phyloP scores from a whole-genome alignment of 2,888 invertebrate genomes.

The Campoplex capitator region DNA sequence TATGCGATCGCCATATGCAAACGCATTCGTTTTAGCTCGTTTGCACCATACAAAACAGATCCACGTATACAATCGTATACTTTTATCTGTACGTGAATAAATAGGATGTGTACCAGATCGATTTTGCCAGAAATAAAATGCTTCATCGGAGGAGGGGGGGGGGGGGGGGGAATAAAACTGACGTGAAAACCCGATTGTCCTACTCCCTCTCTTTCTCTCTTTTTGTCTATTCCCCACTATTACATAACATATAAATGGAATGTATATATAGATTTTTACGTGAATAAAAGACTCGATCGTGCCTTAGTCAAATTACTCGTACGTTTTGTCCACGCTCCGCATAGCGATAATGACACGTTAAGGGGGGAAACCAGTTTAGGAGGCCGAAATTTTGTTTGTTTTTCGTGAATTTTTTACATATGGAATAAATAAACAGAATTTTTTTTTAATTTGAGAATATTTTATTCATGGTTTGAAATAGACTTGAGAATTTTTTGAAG shows the following conservation, averaged over 20 bases:
- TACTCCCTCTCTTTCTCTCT: slow-evolving; percentile 35
- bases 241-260: slow-evolving; percentile 15
- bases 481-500: too few species aligned
- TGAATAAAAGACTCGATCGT: slow-evolving; percentile 65
- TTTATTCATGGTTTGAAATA: too few species aligned
- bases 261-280: background rate
- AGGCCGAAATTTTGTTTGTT: too few species aligned
- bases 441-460: too few species aligned
- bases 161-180: slow-evolving; percentile 43
- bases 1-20: slow-evolving; percentile 82
- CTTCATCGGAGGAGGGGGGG: slow-evolving; percentile 40
- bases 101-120: slow-evolving; percentile 54
- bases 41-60: slow-evolving; percentile 26
- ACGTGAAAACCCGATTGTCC: slow-evolving; percentile 59
- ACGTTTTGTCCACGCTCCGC: slow-evolving; percentile 56
- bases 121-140: slow-evolving; percentile 65
- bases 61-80: background rate
- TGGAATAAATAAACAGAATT: too few species aligned
- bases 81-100: slow-evolving; percentile 2
- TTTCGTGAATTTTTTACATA: too few species aligned
- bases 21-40: slow-evolving; percentile 68
- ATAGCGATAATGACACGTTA: slow-evolving; percentile 75
- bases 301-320: slow-evolving; percentile 77
- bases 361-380: too few species aligned
- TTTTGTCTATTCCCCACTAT: background rate